Evolutionary conservation across 2,888 invertebrate species (phyloP).

Genomic region (Epirrhoe alternata): DNA sequence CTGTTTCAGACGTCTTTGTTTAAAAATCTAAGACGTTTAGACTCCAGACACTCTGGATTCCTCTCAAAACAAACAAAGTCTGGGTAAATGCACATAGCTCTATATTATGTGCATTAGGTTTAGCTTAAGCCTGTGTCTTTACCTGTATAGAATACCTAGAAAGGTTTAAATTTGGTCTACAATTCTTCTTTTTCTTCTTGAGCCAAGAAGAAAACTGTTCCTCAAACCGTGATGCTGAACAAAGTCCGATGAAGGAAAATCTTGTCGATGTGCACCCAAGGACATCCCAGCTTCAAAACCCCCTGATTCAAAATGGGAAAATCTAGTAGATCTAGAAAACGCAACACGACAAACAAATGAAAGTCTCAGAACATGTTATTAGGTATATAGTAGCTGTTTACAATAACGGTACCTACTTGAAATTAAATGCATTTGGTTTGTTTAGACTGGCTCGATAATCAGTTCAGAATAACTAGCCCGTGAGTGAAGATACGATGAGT

Average conservation of each 20-base stretch:
- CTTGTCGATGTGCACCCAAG: no score
- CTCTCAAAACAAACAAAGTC: slow-evolving; percentile 29
- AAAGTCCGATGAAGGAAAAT: no score
- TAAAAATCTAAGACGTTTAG: slow-evolving; percentile 31
- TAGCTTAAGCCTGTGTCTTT: slow-evolving; percentile 6
- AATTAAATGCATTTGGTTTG: slow-evolving; percentile 51
- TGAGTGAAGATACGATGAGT: slow-evolving; percentile 35
- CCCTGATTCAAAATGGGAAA: no score
- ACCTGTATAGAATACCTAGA: neutral
- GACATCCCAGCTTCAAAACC: no score
- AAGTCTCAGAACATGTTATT: slow-evolving; percentile 4
- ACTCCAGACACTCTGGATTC: slow-evolving; percentile 24
- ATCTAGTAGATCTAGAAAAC: neutral
- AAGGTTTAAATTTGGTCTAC: no score
- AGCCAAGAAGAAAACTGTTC: no score
- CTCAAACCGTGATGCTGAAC: no score
- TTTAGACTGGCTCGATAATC: slow-evolving; percentile 48
- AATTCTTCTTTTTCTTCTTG: no score
- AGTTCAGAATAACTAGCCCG: slow-evolving; percentile 41
- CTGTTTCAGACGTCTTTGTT: slow-evolving; percentile 10
- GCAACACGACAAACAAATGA: neutral
- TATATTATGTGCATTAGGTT: neutral
- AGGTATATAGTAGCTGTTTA: slow-evolving; percentile 13
- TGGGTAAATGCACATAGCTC: slow-evolving; percentile 20
- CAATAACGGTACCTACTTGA: neutral